Evolutionary conservation across 2,797 vertebrate genomes (phyloP).

Genomic region (Mionectes olivaceus): DNA sequence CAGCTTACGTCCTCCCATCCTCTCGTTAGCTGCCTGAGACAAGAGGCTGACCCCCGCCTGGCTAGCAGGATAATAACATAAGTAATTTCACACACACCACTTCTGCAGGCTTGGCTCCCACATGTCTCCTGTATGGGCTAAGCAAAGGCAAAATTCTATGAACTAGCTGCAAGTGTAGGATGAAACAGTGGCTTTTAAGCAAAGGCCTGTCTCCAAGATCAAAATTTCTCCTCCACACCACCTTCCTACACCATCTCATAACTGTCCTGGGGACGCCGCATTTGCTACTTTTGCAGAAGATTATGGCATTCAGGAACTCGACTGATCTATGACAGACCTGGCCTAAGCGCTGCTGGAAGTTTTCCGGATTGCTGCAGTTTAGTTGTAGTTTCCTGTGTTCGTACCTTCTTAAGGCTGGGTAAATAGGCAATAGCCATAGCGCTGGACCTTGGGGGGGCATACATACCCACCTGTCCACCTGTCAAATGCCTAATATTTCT

Average conservation of each 20-base stretch:
- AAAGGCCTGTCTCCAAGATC: neutral
- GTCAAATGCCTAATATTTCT: rapidly evolving
- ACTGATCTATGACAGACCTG: rapidly evolving
- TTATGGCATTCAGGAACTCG: neutral
- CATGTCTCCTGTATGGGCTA: rapidly evolving
- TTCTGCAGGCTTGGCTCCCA: rapidly evolving
- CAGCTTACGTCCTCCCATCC: neutral
- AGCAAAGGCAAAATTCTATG: neutral
- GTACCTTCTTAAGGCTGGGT: neutral
- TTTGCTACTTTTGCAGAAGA: neutral
- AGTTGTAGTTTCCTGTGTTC: neutral
- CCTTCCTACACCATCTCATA: neutral
- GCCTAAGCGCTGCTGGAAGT: neutral
- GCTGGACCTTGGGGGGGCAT: neutral
- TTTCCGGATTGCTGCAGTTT: neutral
- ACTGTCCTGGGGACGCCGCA: neutral
- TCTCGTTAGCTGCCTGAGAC: neutral
- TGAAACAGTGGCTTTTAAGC: neutral
- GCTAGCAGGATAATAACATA: neutral
- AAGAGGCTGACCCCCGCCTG: neutral
- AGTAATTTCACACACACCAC: neutral
- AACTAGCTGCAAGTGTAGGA: rapidly evolving
- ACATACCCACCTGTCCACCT: neutral
- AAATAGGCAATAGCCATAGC: neutral
- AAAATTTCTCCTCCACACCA: rapidly evolving